Evolutionary conservation across 2,797 vertebrate genomes (phyloP), one percentile per base, ranked within the genome.

Genomic region (Peromyscus nudipes): DNA sequence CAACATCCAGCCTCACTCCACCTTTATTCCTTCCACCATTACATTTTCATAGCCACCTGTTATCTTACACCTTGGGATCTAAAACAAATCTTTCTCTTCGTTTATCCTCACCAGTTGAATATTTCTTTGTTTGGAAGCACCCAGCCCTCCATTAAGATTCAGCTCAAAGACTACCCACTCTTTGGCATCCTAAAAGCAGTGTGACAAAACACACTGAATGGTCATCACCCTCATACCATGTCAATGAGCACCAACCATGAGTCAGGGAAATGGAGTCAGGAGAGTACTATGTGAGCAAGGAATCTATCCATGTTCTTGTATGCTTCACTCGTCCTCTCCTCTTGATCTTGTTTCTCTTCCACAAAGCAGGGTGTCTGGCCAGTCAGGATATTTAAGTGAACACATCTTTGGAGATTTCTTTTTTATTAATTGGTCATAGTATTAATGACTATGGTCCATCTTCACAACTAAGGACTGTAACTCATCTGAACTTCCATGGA

Each of bases 381-480:
- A 87, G 2, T 81, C 85, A 79, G 27, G 55, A 62, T 11, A 80
- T 88, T 81, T 94, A 4, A 17, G 65, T 80, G 75, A 91, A 73
- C 25, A 62, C 3, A 40, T 69, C 73, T 65, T 73, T 67, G 37
- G n/a, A 16, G 14, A 90, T 95, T 88, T 94, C 34, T 93, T 88
- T 34, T 57, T 77, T 65, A 64, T 83, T 79, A 84, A 77, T 90
- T 95, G 77, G n/a, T 92, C 84, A 34, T 81, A 67, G 43, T 49
- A 14, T 21, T 91, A 81, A 93, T 69, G 49, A 52, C 69, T 90
- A n/a, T 89, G 67, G 52, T 94, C 43, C 4, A 85, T 92, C 87
- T 92, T 93, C 94, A 80, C 37, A 80, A 46, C 52, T 57, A 93
- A 52, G 1, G 17, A 73, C 88, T 95, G 92, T 96, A 69, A 19